A percentile compares a stretch with the other conserved stretches of the same genome.
phyloP scores from a whole-genome alignment of 2,888 invertebrate genomes.

The Leptopterna dolabrata region DNA sequence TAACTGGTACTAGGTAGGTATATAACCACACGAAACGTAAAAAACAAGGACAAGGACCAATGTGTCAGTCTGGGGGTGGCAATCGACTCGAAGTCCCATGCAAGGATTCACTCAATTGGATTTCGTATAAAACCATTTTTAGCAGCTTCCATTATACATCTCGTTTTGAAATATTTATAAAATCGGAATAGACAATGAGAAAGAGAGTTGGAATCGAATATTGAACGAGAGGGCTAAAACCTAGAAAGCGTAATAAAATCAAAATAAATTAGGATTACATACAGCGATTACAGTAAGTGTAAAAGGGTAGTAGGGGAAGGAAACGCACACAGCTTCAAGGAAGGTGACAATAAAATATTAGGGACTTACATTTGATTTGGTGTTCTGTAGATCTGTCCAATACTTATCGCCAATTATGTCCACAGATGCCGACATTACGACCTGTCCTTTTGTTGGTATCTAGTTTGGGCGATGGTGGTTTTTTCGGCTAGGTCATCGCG shows the following conservation, averaged over 20 bases:
- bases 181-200: background rate
- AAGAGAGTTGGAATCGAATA: background rate
- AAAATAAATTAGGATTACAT: background rate
- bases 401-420: slow-evolving; percentile 49
- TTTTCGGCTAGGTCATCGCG: slow-evolving; percentile 54
- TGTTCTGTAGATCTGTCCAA: slow-evolving; percentile 34
- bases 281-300: background rate
- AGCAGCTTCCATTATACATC: background rate
- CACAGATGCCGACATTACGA: slow-evolving; percentile 57
- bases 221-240: background rate
- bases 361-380: slow-evolving; percentile 40
- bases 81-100: background rate
- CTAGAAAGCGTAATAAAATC: background rate
- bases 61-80: background rate
- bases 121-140: slow-evolving; percentile 9
- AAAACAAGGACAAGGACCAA: background rate
- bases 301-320: background rate
- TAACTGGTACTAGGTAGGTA: no score
- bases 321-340: background rate
- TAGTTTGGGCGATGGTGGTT: slow-evolving; percentile 48
- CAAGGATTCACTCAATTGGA: slow-evolving; percentile 19
- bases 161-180: background rate
- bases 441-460: slow-evolving; percentile 53
- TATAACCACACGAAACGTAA: background rate
- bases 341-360: background rate